A percentile compares a stretch with the other conserved stretches of the same genome.
phyloP scores from a whole-genome alignment of 2,797 vertebrate species.

The Myotis myotis region DNA sequence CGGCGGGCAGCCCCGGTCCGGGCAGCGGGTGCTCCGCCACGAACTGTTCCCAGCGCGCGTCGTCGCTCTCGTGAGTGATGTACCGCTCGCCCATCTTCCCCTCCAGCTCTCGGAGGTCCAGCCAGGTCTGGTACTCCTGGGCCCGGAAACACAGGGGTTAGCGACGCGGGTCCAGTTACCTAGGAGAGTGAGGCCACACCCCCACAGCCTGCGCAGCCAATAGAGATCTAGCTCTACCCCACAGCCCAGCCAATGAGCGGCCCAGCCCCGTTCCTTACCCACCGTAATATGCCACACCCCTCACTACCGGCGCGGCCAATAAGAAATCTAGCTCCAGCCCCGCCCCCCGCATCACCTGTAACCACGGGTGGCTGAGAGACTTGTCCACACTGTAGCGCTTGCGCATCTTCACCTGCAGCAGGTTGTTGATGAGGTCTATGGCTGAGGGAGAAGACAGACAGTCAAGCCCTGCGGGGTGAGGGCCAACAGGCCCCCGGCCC shows the following conservation, averaged over 20 bases:
- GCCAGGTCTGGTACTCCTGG: constrained; percentile 93
- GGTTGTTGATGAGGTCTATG: constrained; percentile 94
- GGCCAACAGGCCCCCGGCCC: not conserved
- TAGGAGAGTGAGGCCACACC: not conserved
- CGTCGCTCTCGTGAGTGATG: constrained; percentile 94
- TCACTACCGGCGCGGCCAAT: not conserved
- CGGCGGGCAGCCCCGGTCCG: constrained; percentile 56
- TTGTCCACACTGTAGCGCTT: constrained; percentile 96
- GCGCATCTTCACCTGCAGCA: constrained; percentile 96
- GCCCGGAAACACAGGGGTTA: not conserved
- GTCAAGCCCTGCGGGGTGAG: not conserved
- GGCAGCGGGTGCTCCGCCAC: constrained; percentile 85
- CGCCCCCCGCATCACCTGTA: constrained; percentile 87
- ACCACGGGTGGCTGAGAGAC: constrained; percentile 92
- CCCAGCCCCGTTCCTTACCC: not conserved
- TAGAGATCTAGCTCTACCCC: not conserved
- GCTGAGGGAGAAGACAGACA: constrained; percentile 79
- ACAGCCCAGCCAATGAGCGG: constrained; percentile 21
- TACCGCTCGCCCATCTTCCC: constrained; percentile 90
- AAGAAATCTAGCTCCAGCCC: not conserved
- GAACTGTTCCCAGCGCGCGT: constrained; percentile 91
- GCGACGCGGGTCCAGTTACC: not conserved
- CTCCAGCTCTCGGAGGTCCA: constrained; percentile 92
- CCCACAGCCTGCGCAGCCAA: not conserved
- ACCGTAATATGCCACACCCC: not conserved